Evolutionary conservation across 30 jellyfish, hydroid and myxozoan genomes (phyloP), one percentile per base, ranked within the genome.

Genomic region (Morbakka virulenta): DNA sequence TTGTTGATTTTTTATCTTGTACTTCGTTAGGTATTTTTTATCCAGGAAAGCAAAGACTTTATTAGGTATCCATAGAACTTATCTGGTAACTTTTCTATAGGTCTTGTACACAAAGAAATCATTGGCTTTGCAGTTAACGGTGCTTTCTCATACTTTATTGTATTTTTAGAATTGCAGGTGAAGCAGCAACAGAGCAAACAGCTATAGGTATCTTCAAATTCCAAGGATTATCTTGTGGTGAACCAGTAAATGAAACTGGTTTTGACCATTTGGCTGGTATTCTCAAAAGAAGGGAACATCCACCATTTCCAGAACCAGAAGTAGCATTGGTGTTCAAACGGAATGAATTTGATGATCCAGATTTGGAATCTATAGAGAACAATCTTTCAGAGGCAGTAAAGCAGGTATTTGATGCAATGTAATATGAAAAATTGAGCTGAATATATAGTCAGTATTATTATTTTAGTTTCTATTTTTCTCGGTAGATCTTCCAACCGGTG

Each of bases 211-310:
- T 81, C 4, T 47, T 28, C 25, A 81, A 69, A 13, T n/a, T n/a
- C n/a, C 85, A 80, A 0, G 82, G 74, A 32, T 61, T 92, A 26
- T 63, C 94, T 29, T 92, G 98, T 52, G 98, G 98, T 0, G 72
- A 81, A 21, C 94, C 95, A 1, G 96, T 80, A 9, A 31, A 51
- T 27, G 93, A 80, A 27, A 85, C 96, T 0, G 65, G 82, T 11
- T 52, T 69, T 69, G 98, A 92, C 50, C 87, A 92, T 65, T 83
- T 92, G n/a, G 92, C 78, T 28, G 96, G 98, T 35, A 81, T 92
- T 74, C 52, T 86, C 13, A 74, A 81, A 35, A 57, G 98, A n/a
- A 28, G 29, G 28, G 34, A 64, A 17, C 96, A 80, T 53, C 95
- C 96, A 11, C 28, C 48, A 11, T 85, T 35, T 63, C 95, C 96